Evolutionary conservation across 1,140 invertebrate species (phyloP), one percentile per base, ranked within the genome.

Genomic region (Melitaea cinxia): DNA sequence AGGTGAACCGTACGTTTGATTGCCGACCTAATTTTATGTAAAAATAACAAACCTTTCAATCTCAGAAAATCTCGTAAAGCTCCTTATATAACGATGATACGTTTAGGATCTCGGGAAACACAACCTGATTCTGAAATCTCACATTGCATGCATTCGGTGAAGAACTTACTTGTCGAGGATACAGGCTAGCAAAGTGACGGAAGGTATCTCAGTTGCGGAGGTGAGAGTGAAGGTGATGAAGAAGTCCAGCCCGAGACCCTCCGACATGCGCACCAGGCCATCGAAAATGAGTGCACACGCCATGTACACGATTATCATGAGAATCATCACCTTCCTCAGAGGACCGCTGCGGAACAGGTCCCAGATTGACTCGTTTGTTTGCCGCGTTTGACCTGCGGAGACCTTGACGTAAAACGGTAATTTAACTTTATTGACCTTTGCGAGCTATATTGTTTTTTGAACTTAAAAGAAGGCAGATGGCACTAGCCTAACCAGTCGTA

Each of bases 201-300:
- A 94, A 0, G 95, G 95, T 50, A 95, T 91, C 83, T 96, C 95
- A 0, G 94, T 94, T 6, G 93, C 92, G 1, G 94, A 94, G 0
- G 94, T 93, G 1, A 95, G 73, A 0, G 94, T 94, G 80, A 95
- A 95, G 0, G 94, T 94, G 26, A 94, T 88, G 73, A 95, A 95
- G 39, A 95, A 92, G 69, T 94, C 94, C 42, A 94, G 88, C 1
- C 93, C 93, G 1, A 95, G 85, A 2, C 93, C 88, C 26, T 94
- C 93, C 4, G 94, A 92, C 64, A 94, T 93, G 30, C 94, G 91
- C 7, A 95, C 93, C 66, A 95, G 93, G 0, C 94, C 94, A 68
- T 95, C 94, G 75, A 95, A 95, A 19, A 94, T 92, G 19, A 95
- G 74, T 1, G 92, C 93, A 45, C 94, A 92, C 5, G 92, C 84